These are phyloP conservation scores for Sminthurides aquaticus DNA, from an alignment of 2,888 invertebrate genomes.

Conservation along the genomic window DNA sequence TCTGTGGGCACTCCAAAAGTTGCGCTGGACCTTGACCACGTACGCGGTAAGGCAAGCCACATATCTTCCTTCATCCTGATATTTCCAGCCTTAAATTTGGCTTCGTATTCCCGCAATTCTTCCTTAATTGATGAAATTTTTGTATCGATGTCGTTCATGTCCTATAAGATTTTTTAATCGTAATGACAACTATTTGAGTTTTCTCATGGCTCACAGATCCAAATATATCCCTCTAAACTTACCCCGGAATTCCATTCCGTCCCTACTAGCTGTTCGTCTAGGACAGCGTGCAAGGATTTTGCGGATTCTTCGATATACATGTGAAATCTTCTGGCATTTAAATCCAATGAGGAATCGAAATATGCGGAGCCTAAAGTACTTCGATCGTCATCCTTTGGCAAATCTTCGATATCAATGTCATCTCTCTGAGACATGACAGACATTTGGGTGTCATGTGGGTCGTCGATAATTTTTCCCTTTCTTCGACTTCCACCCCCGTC, in stretches of 20 bases:
- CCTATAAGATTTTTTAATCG: constrained; percentile 17
- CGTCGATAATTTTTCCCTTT: constrained; percentile 23
- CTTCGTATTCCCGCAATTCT: constrained; percentile 31
- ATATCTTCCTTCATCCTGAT: constrained; percentile 37
- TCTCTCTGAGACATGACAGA: constrained; percentile 25
- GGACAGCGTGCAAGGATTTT: constrained; percentile 27
- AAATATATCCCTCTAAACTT: background rate
- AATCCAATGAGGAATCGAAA: constrained; percentile 1
- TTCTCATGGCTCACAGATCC: background rate
- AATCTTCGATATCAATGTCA: constrained; percentile 2
- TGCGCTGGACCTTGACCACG: constrained; percentile 36
- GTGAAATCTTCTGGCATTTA: constrained; percentile 15
- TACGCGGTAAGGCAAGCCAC: constrained; percentile 37
- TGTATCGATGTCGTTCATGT: constrained; percentile 29
- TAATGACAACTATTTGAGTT: background rate
- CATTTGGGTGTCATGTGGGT: constrained; percentile 39
- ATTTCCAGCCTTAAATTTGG: constrained; percentile 35
- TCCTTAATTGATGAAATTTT: constrained; percentile 29
- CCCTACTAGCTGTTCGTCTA: constrained; percentile 33
- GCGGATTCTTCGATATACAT: constrained; percentile 15
- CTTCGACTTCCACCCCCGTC: constrained; percentile 2
- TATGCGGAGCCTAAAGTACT: background rate
- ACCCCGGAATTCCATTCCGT: constrained; percentile 36
- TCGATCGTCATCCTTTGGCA: constrained; percentile 3
- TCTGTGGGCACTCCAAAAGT: constrained; percentile 36